These are phyloP conservation scores for Hylaeus anthracinus DNA, from an alignment of 1,140 invertebrate genomes.

Conservation along the genomic window DNA sequence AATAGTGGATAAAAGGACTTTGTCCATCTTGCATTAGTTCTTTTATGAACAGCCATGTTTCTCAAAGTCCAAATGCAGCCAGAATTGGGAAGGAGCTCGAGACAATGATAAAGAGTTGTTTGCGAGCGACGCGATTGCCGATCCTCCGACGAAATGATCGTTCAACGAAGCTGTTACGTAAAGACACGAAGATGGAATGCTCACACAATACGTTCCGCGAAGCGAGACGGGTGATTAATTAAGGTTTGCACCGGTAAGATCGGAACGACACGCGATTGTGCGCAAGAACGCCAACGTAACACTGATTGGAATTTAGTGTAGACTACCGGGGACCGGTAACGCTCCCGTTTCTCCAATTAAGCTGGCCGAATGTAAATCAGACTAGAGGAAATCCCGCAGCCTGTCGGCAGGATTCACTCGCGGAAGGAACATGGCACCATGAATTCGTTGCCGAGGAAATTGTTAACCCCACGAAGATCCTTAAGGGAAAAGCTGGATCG, in stretches of 20 bases:
- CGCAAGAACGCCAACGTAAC: slow-evolving; percentile 6
- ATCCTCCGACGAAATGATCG: not conserved
- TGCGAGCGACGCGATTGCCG: too few relatives aligned
- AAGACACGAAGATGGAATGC: slow-evolving; percentile 13
- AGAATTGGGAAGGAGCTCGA: not conserved
- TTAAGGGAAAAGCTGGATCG: not conserved
- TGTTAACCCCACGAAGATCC: slow-evolving; percentile 35
- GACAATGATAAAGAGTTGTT: slow-evolving; percentile 1
- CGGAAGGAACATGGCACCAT: slow-evolving; percentile 30
- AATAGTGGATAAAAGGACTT: too few relatives aligned
- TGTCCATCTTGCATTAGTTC: too few relatives aligned
- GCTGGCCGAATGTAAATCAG: slow-evolving; percentile 48
- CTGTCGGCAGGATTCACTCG: slow-evolving; percentile 36
- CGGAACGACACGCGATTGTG: slow-evolving; percentile 6
- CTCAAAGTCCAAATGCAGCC: not conserved
- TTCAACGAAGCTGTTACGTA: not conserved
- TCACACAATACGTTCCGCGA: not conserved
- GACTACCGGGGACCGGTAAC: slow-evolving; percentile 30
- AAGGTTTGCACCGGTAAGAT: slow-evolving; percentile 21
- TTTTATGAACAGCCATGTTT: too few relatives aligned
- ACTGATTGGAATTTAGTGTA: slow-evolving; percentile 48
- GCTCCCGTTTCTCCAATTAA: slow-evolving; percentile 46
- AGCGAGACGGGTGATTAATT: slow-evolving; percentile 30
- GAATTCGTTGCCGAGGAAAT: slow-evolving; percentile 32
- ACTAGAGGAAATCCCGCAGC: slow-evolving; percentile 24